These are phyloP conservation scores for Cheilosia impressa DNA, from an alignment of 2,888 invertebrate genomes.

Conservation along the genomic window DNA sequence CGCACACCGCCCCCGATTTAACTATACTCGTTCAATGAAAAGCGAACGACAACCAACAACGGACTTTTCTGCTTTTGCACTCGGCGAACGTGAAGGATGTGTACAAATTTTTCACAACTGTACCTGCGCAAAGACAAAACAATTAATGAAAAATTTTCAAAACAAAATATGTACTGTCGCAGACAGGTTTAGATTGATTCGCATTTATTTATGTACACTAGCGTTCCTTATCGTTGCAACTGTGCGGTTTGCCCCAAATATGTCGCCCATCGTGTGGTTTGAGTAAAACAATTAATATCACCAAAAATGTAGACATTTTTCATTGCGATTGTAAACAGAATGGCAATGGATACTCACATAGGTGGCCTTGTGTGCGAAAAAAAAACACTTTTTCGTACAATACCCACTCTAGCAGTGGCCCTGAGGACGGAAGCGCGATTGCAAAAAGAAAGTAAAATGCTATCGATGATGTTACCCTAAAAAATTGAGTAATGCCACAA, in stretches of 20 bases:
- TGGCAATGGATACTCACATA: slow-evolving; percentile 41
- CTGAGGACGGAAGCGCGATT: slow-evolving; percentile 56
- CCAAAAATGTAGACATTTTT: slow-evolving; percentile 30
- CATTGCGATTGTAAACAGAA: slow-evolving; percentile 15
- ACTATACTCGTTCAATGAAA: slow-evolving; percentile 11
- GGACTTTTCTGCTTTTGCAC: slow-evolving; percentile 8
- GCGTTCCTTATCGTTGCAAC: slow-evolving; percentile 64
- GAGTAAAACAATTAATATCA: slow-evolving; percentile 23
- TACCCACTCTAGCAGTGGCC: slow-evolving; percentile 44
- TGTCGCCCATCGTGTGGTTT: slow-evolving; percentile 43
- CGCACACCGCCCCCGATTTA: slow-evolving; percentile 4
- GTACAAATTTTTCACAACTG: slow-evolving; percentile 68
- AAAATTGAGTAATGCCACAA: slow-evolving; percentile 74
- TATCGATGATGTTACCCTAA: slow-evolving; percentile 36
- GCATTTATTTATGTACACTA: slow-evolving; percentile 54
- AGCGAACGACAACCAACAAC: not conserved
- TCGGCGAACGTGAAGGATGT: slow-evolving; percentile 25
- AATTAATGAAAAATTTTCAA: slow-evolving; percentile 38
- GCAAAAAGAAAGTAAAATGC: slow-evolving; percentile 71
- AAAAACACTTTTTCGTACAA: slow-evolving; percentile 46
- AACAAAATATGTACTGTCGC: slow-evolving; percentile 37
- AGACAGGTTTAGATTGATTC: slow-evolving; percentile 25
- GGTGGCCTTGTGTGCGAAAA: slow-evolving; percentile 46
- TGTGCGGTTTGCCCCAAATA: slow-evolving; percentile 56
- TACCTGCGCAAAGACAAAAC: slow-evolving; percentile 63